Base-by-base conservation (phyloP, 2,888 invertebrate species). In the Antheraea yamamai region DNA sequence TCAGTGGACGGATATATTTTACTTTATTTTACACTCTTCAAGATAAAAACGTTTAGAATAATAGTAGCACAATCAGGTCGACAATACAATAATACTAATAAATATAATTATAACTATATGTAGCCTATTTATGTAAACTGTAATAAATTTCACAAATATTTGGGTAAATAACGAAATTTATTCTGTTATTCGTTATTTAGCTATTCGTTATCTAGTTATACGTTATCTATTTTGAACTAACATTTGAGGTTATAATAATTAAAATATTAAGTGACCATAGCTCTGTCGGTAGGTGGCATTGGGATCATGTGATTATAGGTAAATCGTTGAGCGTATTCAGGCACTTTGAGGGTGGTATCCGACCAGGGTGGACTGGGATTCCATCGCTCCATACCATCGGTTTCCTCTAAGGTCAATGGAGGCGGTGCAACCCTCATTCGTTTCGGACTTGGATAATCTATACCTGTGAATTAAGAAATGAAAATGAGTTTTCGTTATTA, bases 301-400 rank as follows among this genome's bases (percentile, higher is more conserved):
- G 91, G 88, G n/a, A 97, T 96, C 82, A 97, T 97, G 55, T 97
- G 97, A 75, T 96, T 96, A 87, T 97, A 98, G 0, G 97, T 97
- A 89, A 97, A 97, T 68, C 98, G 92, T 82, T 98, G 98, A 81
- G 96, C 96, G 85, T 97, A 97, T 75, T 97, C 97, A 0, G 97
- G 97, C 73, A 98, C 96, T 88, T 98, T 97, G 39, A 97, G 92
- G 26, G 97, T 96, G 0, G 97, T 97, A 84, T 98, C 98, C 0
- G 97, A 97, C 98, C 98, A 98, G 0, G 97, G 97, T 0, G 97
- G 97, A 86, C 97, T 97, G 39, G 97, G 97, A 90, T 97, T 98
- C 98, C 97, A 98, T 77, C 97, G 96, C 81, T 98, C 97, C 92
- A 97, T 97, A 68, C 97, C 96, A 79, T 97, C 97, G 39, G 97